Base-by-base conservation (phyloP, 1,140 invertebrate species). In the Trachelipus rathkii region DNA sequence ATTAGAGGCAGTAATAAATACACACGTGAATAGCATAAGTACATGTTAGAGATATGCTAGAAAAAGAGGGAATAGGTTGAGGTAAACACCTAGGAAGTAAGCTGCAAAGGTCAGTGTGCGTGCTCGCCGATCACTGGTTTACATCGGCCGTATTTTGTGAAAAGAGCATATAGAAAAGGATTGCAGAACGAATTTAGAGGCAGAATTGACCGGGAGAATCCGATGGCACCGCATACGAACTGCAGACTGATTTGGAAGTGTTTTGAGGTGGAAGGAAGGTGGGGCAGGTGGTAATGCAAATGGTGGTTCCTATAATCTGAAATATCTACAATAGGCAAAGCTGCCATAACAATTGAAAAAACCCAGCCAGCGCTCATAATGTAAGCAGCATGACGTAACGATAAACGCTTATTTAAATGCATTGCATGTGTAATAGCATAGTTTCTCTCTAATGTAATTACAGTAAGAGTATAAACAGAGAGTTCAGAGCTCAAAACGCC, bases 371-470 rank as follows among this genome's bases (percentile, higher is more conserved):
- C 87, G 0, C 90, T 88, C 95, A 99, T 98, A 45, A 98, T 92
- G 83, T 91, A 92, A 11, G 89, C 90, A 0, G 96, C 95, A 84
- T 96, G 94, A 44, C 92, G 91, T 70, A 98, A 84, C 0, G 95
- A 95, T 0, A 98, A 86, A 11, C 95, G 86, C 85, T 97, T 98
- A 86, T 98, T 97, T 21, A 98, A 87, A 84, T 98, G 96, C 92
- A 98, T 97, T 71, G 96, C 96, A 85, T 98, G 95, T 0, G 95
- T 97, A 83, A 98, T 98, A 77, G 95, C 96, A 85, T 96, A 96
- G 85, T 96, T 96, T 8, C 95, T 87, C 86, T 99, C 97, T 79
- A 99, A 85, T 0, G 97, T 99, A 78, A 99, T 98, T 44, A 99
- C 95, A 0, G 96, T 95, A 80, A 99, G 86, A 3, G 96, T 98